Base-by-base conservation (phyloP, 2,113 vertebrate species). In the Condylura cristata region DNA sequence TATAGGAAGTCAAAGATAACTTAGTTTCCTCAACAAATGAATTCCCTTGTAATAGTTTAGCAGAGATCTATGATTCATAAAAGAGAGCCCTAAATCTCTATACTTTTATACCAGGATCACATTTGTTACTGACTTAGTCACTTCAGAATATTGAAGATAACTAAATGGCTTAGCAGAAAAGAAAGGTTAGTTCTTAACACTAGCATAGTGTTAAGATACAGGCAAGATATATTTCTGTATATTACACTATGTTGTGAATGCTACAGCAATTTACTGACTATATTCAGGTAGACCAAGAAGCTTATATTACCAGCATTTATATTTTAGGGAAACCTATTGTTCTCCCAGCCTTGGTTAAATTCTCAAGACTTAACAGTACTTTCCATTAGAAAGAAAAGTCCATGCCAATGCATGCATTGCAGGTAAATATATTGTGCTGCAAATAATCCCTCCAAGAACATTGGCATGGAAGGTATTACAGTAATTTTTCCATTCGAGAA, bases 41-140 rank as follows among this genome's bases (percentile, higher is more conserved):
- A 12, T 83, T 91, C 14, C 32, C 48, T 2, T 85, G 37, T 24
- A 32, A 17, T 91, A 60, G 24, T 75, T 74, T 76, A 74, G 32
- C 11, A 82, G 56, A 68, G 68, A 41, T 28, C 46, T 93, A 32
- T 9, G 87, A 68, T 84, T 95, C 0, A 0, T 94, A 80, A 90
- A 93, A 94, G 18, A 13, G 2, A 58, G 83, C 5, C 11, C 30
- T 68, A 41, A 93, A 66, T 58, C 13, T 95, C 39, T 30, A 6
- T 3, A 41, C 8, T 48, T 11, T 13, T 76, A 18, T 8, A 74
- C 28, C 61, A 72, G 91, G 30, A 88, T 95, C 39, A 91, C 8
- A 63, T 96, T 96, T 92, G 6, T 13, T 91, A 44, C 28, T 93
- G 39, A 28, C n/a, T 86, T 95, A 94, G 41, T 88, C 46, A 82